Evolutionary conservation across 2,888 invertebrate genomes (phyloP), one percentile per base, ranked within the genome.

Genomic region (Lasioglossum morio): DNA sequence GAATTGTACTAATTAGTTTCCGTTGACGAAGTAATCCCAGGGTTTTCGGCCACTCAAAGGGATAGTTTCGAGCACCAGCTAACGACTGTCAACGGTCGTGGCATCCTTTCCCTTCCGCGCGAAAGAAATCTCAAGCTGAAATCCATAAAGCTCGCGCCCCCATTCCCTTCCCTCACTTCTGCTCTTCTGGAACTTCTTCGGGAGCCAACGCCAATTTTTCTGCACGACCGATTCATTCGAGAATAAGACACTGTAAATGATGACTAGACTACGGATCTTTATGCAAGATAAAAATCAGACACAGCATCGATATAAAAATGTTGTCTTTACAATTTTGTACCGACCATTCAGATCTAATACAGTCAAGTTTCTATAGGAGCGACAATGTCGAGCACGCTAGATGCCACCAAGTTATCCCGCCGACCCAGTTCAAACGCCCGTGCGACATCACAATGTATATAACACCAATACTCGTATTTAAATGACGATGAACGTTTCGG

Each of bases 1-100:
- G 37, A 63, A 37, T 74, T 34, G 48, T 37, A 43, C 74, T 74
- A 79, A 79, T 79, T 79, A 74, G 63, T 79, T 60, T 46, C 27
- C 69, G 34, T 34, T 53, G 53, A 53, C 74, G 69, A 43, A 23
- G 34, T 30, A 48, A 75, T 48, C 19, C 34, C 14, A 34, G 74
- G 46, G 7, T 60, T 40, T 48, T 27, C 48, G 16, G 69, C 19
- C 12, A 16, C 27, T 70, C 37, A 77, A 77, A 70, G 34, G 19
- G 16, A 19, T 48, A 37, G 34, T 30, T 30, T 7, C 60, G 37
- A 53, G n/a, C 48, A 66, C 66, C 34, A 7, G 66, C 66, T 66
- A 66, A 66, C 66, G 66, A 66, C 66, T 34, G 66, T 34, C 66
- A 66, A 34, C 66, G 30, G 66, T 19, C 66, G 34, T 8, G 34